A percentile compares a stretch with the other conserved stretches of the same genome.
These are phyloP conservation scores for Pimephales promelas DNA, from an alignment of 2,113 vertebrate genomes.

Conservation along the genomic window DNA sequence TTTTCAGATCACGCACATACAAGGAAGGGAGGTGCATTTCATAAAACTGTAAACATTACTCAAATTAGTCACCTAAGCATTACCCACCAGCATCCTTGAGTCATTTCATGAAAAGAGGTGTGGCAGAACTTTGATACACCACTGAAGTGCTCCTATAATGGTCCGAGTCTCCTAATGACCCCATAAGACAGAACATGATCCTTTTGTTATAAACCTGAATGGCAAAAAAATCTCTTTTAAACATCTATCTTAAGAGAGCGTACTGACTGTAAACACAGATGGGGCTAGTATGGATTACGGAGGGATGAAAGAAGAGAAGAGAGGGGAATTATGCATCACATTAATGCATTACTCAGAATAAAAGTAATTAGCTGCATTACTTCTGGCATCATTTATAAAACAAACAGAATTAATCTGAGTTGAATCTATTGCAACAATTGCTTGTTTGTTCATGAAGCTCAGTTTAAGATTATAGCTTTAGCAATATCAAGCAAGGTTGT, in stretches of 20 bases:
- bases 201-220: neutral
- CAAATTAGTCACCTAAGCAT: neutral
- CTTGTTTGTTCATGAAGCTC: neutral
- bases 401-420: neutral
- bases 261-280: constrained; percentile 1
- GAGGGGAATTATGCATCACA: neutral
- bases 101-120: neutral
- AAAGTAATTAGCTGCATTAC: neutral
- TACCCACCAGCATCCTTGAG: neutral
- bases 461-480: neutral
- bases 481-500: neutral
- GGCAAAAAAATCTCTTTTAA: neutral
- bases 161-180: neutral
- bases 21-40: constrained; percentile 18
- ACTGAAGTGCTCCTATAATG: neutral
- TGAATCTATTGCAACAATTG: neutral
- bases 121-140: neutral
- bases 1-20: constrained; percentile 11
- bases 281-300: neutral
- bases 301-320: neutral
- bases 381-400: neutral
- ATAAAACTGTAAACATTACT: constrained; percentile 14
- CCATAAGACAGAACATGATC: neutral
- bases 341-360: neutral
- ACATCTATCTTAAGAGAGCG: neutral